Conservation (phyloP, 1,140 invertebrate species). For the Sipha flava region DNA sequence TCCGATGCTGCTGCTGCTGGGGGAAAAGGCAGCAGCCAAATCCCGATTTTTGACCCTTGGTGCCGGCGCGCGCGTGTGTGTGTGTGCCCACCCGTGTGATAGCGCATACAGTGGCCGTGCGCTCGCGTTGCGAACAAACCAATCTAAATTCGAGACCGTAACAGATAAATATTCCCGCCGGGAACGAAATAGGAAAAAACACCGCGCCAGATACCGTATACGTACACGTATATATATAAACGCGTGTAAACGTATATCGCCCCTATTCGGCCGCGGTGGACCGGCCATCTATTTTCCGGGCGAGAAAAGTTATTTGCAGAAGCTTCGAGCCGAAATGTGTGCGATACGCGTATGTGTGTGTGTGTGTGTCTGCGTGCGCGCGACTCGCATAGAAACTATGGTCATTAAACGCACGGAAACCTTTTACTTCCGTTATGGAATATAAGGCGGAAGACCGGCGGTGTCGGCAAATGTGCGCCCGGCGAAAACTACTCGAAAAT, state of each 20-base stretch:
- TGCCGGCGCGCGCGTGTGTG: too few relatives aligned
- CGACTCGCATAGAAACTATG: conserved; percentile 7
- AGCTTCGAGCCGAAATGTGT: not conserved
- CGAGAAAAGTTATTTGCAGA: conserved; percentile 24
- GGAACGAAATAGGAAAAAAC: conserved; percentile 20
- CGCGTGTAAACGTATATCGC: not conserved
- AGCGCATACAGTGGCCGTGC: not conserved
- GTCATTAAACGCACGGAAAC: not conserved
- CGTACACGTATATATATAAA: not conserved
- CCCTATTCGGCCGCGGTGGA: not conserved
- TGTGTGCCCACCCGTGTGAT: not conserved
- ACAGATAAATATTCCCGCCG: conserved; percentile 23
- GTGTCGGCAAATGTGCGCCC: too few relatives aligned
- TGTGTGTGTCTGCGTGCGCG: not conserved
- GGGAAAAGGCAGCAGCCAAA: not conserved
- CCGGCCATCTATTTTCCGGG: not conserved
- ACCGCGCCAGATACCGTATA: not conserved
- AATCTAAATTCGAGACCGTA: conserved; percentile 26
- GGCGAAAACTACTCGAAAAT: too few relatives aligned
- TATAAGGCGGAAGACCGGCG: not conserved
- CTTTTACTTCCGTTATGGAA: not conserved
- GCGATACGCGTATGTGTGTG: too few relatives aligned
- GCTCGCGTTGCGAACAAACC: not conserved
- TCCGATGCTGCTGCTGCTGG: not conserved
- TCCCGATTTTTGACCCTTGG: conserved; percentile 20